Evolutionary conservation across 2,888 invertebrate species (phyloP), one percentile per base, ranked within the genome.

Genomic region (Epistrophe eligans): DNA sequence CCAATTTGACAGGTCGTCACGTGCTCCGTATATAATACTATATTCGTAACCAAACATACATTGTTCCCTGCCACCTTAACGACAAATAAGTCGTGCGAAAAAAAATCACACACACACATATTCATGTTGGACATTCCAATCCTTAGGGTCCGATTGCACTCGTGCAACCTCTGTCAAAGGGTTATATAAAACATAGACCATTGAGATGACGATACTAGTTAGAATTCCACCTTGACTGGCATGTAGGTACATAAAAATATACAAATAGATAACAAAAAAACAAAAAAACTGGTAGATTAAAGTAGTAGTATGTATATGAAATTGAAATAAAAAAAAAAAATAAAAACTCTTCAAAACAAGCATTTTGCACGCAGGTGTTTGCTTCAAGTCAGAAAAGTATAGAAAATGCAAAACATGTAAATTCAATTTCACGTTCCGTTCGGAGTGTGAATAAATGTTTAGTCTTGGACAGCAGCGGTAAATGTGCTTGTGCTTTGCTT

Each of bases 361-460:
- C 73, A 77, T 81, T 77, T 70, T 72, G 71, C 82, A 85, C 82
- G 77, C 85, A 85, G 85, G 85, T 85, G 85, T 72, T 74, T 77
- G 40, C 52, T 57, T 15, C 52, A 38, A 57, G 58, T 67, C 19
- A 43, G 15, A 58, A 15, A 11, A 43, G 3, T 13, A 28, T 45
- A 71, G 62, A 77, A 82, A 85, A 82, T 79, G 77, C 73, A 79
- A 85, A 85, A 82, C 85, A 85, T 85, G 82, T 66, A 85, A 83
- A 87, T 87, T 87, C 79, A 87, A 87, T 87, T 87, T 79, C 70
- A 82, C 83, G 79, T 83, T 76, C 76, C 72, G 79, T 85, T 45
- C 57, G 45, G 77, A 82, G 85, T 87, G 87, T 87, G 83, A 83
- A 79, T 83, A 83, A 79, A 83, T 87, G 76, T 66, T 83, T 72